phyloP scores from a whole-genome alignment of 2,113 vertebrate species.

The Anser cygnoides region DNA sequence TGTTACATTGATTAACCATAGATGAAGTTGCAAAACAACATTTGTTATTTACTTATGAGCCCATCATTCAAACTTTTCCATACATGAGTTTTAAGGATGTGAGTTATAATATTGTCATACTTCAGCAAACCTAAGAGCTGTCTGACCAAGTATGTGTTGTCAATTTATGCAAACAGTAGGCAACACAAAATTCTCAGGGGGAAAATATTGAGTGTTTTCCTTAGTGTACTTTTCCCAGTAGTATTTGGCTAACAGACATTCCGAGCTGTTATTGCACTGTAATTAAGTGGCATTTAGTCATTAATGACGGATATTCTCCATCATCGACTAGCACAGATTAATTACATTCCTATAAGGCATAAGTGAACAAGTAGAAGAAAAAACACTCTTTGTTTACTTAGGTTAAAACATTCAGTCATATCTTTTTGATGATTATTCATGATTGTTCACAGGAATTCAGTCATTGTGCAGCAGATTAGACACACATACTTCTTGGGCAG shows the following conservation, averaged over 20 bases:
- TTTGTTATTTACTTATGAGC: background rate
- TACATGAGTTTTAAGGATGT: background rate
- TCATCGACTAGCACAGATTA: background rate
- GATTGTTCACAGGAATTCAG: background rate
- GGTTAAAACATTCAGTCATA: background rate
- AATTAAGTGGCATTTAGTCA: background rate
- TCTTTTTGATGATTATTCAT: background rate
- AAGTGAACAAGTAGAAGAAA: background rate
- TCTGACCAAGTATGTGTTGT: background rate
- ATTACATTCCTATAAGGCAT: background rate
- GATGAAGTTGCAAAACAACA: background rate
- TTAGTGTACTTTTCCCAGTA: background rate
- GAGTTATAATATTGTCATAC: background rate
- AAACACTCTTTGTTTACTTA: background rate
- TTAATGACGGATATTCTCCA: background rate
- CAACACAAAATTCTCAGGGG: background rate
- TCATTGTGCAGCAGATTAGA: background rate
- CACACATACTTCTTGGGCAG: background rate
- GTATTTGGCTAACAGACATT: background rate
- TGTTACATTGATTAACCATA: background rate
- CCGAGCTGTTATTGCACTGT: background rate
- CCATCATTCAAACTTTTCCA: background rate
- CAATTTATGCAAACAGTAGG: background rate
- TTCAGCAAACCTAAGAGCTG: background rate
- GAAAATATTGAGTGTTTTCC: background rate